Evolutionary conservation across 2,797 vertebrate species (phyloP), one percentile per base, ranked within the genome.

Genomic region (Chanos chanos): DNA sequence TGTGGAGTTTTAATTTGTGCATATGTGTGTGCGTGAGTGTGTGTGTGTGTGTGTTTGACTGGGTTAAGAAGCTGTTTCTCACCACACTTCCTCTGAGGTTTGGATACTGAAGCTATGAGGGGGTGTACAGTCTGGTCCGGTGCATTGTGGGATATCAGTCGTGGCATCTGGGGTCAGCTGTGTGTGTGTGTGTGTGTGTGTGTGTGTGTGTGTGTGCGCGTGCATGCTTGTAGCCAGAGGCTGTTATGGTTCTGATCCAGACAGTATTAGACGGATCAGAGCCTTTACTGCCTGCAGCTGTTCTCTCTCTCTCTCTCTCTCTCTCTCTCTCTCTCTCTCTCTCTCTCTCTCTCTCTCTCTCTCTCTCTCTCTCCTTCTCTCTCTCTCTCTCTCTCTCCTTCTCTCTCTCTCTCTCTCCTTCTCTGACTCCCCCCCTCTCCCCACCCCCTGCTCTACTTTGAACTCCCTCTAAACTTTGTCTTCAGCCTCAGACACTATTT

Each of bases 161-260:
- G n/a, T 40, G 37, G 15, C 37, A 36, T n/a, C 55, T 57, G 62
- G 52, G 49, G 70, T 72, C 73, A 73, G 56, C 61, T 19, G 36
- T 48, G 45, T 12, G 31, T 5, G 6, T 16, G 52, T 30, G 25
- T 48, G 41, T 41, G 34, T 45, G 43, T 56, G 48, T 15, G 15
- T 12, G 19, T 27, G 41, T 27, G 36, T 3, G 27, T 45, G 22
- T 33, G 39, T 44, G 36, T 53, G 19, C 15, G 21, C 34, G 34
- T 27, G 45, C 27, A 25, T 16, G n/a, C n/a, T n/a, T n/a, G n/a
- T 5, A 33, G n/a, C 36, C 19, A 47, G 12, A 21, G n/a, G 34
- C 72, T 62, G 74, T 28, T 25, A 18, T 33, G 24, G 21, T 58
- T 31, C 25, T 39, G 77, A 74, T 70, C 66, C 77, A 80, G 78